Evolutionary conservation across 2,888 invertebrate species (phyloP).

Genomic region (Pachliopta kotzebuea): DNA sequence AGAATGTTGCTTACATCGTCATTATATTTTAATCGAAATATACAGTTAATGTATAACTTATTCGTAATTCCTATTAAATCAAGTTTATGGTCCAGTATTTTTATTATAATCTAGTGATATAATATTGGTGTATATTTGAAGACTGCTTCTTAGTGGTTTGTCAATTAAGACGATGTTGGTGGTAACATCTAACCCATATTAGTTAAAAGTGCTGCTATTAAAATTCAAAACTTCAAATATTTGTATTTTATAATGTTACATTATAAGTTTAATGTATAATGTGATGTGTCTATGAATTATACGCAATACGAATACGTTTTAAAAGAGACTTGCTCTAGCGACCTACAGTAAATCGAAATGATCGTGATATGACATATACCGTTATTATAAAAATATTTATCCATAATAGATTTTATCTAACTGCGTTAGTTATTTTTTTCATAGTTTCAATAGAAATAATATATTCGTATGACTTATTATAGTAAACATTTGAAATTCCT

Average conservation of each 20-base stretch:
- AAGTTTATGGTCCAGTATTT: slow-evolving; percentile 76
- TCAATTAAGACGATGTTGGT: slow-evolving; percentile 61
- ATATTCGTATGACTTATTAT: background rate
- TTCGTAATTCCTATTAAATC: slow-evolving; percentile 71
- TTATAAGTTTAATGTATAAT: too few relatives aligned
- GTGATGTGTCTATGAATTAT: too few relatives aligned
- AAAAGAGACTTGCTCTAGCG: slow-evolving; percentile 13
- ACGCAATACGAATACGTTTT: background rate
- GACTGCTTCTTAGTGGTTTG: slow-evolving; percentile 74
- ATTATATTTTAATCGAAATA: slow-evolving; percentile 33
- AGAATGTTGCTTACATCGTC: slow-evolving; percentile 11
- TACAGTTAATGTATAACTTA: slow-evolving; percentile 33
- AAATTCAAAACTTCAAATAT: too few relatives aligned
- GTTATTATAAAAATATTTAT: slow-evolving; percentile 20
- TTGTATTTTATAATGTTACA: too few relatives aligned
- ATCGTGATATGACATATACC: slow-evolving; percentile 19
- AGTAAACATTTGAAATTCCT: too few relatives aligned
- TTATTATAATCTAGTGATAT: slow-evolving; percentile 60
- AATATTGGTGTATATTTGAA: slow-evolving; percentile 61
- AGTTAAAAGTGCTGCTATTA: background rate
- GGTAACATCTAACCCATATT: background rate
- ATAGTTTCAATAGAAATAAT: slow-evolving; percentile 8
- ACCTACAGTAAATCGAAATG: slow-evolving; percentile 14
- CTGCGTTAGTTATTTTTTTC: background rate
- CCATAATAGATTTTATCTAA: slow-evolving; percentile 19